These are phyloP conservation scores for Nothocercus nigrocapillus DNA, from an alignment of 2,113 vertebrate genomes.

Conservation along the genomic window DNA sequence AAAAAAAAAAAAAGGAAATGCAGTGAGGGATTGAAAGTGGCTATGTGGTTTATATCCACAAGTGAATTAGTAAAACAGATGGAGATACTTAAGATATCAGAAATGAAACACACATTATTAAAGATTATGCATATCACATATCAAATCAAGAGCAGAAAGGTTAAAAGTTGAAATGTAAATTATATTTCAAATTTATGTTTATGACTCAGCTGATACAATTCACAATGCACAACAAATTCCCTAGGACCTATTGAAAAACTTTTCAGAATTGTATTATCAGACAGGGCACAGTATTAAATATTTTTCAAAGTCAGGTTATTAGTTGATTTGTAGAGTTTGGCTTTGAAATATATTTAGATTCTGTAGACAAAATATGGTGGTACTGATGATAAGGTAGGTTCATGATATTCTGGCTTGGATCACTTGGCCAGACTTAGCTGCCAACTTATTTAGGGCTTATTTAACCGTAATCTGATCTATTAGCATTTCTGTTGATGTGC, in stretches of 20 bases:
- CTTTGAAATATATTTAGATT: not conserved
- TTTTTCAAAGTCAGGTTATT: not conserved
- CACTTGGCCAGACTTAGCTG: not conserved
- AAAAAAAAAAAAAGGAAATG: not conserved
- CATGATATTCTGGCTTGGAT: not conserved
- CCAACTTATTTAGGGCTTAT: not conserved
- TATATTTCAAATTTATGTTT: not conserved
- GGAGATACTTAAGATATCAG: not conserved
- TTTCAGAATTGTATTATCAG: not conserved
- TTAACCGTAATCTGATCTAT: not conserved
- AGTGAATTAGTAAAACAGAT: not conserved
- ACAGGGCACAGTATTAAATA: not conserved
- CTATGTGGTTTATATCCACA: not conserved
- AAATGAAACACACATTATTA: not conserved
- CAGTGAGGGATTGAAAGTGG: accelerated
- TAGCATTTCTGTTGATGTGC: not conserved
- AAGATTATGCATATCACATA: not conserved
- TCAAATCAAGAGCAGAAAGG: not conserved
- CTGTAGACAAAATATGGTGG: not conserved
- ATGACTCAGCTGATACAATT: not conserved
- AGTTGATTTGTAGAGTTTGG: not conserved
- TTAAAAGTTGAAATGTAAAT: not conserved
- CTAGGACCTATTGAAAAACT: not conserved
- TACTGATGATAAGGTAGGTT: not conserved
- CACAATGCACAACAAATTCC: not conserved